Evolutionary conservation across 2,113 vertebrate species (phyloP), one percentile per base, ranked within the genome.

Genomic region (Bucco capensis): DNA sequence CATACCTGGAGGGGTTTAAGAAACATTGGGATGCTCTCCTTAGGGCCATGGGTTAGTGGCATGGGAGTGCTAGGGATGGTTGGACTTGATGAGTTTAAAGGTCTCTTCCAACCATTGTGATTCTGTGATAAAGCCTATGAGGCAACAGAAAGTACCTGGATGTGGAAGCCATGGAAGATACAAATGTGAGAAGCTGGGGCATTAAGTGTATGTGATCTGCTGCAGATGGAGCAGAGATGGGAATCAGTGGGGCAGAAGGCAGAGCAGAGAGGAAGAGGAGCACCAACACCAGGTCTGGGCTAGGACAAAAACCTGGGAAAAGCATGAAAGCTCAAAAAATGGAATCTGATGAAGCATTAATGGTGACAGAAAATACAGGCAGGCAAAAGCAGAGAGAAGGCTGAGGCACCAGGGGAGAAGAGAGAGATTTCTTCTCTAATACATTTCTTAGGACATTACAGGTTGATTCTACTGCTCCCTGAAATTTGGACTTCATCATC

Each of bases 341-440:
- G 7, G 77, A 82, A 85, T 19, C 9, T 37, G 46, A 73, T 35
- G 14, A 69, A 86, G 44, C 80, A 83, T 27, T 27, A 57, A 51
- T 2, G 1, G 57, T 22, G 27, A 67, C 12, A 87, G 58, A 57
- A 89, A 82, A 64, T 7, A 12, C 6, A 84, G 31, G 8, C 35
- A 67, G 38, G 6, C 19, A 74, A 71, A 9, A 64, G 15, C 25
- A 78, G 22, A 49, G 51, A 50, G 38, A 37, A 54, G 38, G 8
- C 6, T 14, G 22, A 2, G 8, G 10, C 9, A 1, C 12, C 14
- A 13, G 12, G 6, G 24, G 2, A 11, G 10, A 17, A 5, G 9
- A 28, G 19, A 27, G 9, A 47, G 9, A 64, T 57, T 83, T 75
- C n/a, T 75, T 56, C 70, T 58, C 5, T 3, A 44, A 38, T 30